Conservation (phyloP, 2,888 invertebrate genomes). For the Isotomurus palustris region DNA sequence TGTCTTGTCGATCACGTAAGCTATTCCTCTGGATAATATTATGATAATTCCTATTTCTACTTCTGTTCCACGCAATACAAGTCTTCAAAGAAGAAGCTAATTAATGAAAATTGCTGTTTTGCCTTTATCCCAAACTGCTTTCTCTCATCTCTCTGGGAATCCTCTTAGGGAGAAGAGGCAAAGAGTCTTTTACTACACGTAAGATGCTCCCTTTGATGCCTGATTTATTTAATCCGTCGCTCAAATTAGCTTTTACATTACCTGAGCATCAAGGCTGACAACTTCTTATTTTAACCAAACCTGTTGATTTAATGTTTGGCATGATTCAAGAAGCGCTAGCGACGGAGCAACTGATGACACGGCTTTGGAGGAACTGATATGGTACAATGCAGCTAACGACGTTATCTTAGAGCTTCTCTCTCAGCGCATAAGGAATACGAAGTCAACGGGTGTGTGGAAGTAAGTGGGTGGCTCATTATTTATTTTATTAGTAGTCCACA, state of each 20-base stretch:
- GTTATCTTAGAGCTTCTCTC: slow-evolving; percentile 49
- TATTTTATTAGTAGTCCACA: too few species aligned
- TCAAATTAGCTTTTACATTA: not conserved
- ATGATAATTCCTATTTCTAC: too few species aligned
- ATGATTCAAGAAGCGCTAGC: slow-evolving; percentile 19
- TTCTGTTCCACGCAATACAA: too few species aligned
- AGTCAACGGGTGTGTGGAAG: slow-evolving; percentile 49
- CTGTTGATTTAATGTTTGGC: not conserved
- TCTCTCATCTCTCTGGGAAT: slow-evolving; percentile 2
- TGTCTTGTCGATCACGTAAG: slow-evolving; percentile 46
- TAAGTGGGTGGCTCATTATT: too few species aligned
- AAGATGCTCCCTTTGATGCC: slow-evolving; percentile 47
- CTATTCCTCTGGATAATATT: too few species aligned
- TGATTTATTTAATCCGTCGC: not conserved
- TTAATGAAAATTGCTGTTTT: too few species aligned
- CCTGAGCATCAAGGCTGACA: not conserved
- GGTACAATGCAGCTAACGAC: slow-evolving; percentile 49
- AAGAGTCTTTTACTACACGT: slow-evolving; percentile 53
- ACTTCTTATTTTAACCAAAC: not conserved
- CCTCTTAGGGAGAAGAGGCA: slow-evolving; percentile 55
- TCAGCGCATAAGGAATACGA: slow-evolving; percentile 47
- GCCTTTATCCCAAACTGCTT: not conserved
- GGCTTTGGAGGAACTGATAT: slow-evolving; percentile 47
- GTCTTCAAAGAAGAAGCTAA: too few species aligned
- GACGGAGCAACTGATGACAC: slow-evolving; percentile 35